Evolutionary conservation across 1,140 invertebrate species (phyloP).

Genomic region (Penaeus japonicus): DNA sequence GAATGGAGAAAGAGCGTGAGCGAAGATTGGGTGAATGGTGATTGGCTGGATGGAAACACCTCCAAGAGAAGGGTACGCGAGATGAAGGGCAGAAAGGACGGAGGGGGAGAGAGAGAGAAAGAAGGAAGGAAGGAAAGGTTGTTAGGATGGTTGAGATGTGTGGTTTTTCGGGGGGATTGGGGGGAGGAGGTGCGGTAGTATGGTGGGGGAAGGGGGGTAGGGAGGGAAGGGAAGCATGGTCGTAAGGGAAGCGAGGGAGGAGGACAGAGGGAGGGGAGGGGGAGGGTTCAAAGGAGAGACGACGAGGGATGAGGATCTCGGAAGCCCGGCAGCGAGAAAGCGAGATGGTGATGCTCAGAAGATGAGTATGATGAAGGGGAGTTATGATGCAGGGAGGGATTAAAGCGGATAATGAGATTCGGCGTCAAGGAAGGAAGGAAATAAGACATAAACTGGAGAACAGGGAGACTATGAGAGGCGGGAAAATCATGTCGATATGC

Average conservation of each 20-base stretch:
- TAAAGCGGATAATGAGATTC: neutral
- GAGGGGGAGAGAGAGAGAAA: too few relatives aligned
- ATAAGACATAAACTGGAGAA: neutral
- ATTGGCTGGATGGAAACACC: too few relatives aligned
- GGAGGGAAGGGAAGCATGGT: too few relatives aligned
- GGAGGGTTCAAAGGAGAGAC: too few relatives aligned
- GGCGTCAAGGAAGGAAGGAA: neutral
- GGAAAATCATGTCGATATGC: neutral
- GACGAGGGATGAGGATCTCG: too few relatives aligned
- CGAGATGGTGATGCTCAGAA: neutral
- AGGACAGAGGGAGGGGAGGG: too few relatives aligned
- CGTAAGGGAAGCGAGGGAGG: too few relatives aligned
- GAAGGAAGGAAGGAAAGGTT: neutral
- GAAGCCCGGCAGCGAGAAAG: too few relatives aligned
- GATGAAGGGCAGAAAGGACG: too few relatives aligned
- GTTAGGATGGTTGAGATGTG: neutral
- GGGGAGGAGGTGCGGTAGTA: neutral
- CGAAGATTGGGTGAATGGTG: neutral
- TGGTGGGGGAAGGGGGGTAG: too few relatives aligned
- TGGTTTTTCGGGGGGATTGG: neutral
- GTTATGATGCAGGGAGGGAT: neutral
- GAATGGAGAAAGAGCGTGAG: neutral
- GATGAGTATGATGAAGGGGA: neutral
- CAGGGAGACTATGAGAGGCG: neutral
- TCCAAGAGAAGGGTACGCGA: too few relatives aligned